Conservation (phyloP, 2,797 vertebrate genomes). For the Nyctalus aviator region DNA sequence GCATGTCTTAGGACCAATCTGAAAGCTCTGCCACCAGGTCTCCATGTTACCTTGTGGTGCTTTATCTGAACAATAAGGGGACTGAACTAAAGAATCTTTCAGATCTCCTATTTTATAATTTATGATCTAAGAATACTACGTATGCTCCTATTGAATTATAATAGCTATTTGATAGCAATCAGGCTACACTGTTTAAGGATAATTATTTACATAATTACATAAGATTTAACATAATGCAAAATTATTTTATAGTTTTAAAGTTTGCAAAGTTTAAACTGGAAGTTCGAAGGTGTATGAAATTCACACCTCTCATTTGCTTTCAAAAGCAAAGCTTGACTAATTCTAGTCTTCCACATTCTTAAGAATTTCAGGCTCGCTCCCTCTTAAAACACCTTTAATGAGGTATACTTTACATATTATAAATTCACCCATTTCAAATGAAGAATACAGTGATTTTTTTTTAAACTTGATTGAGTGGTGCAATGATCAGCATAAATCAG, state of each 20-base stretch:
- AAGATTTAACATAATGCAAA: slow-evolving; percentile 3
- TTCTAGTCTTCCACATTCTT: not conserved
- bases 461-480: not conserved
- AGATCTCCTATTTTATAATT: not conserved
- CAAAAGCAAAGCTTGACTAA: not conserved
- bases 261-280: slow-evolving; percentile 10
- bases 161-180: not conserved
- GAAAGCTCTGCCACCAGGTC: not conserved
- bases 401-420: not conserved
- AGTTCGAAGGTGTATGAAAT: not conserved
- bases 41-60: not conserved
- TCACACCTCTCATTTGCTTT: not conserved
- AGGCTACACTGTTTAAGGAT: not conserved
- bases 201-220: not conserved
- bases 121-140: not conserved
- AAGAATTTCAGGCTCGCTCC: not conserved
- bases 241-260: slow-evolving; percentile 29
- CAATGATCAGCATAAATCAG: not conserved
- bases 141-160: not conserved
- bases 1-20: not conserved
- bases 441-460: not conserved
- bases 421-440: slow-evolving; percentile 1
- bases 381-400: not conserved
- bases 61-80: not conserved
- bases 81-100: not conserved